A percentile compares a stretch with the other conserved stretches of the same genome.
Evolutionary conservation across 2,888 invertebrate genomes (phyloP).

Genomic region (Agonum fuliginosum): DNA sequence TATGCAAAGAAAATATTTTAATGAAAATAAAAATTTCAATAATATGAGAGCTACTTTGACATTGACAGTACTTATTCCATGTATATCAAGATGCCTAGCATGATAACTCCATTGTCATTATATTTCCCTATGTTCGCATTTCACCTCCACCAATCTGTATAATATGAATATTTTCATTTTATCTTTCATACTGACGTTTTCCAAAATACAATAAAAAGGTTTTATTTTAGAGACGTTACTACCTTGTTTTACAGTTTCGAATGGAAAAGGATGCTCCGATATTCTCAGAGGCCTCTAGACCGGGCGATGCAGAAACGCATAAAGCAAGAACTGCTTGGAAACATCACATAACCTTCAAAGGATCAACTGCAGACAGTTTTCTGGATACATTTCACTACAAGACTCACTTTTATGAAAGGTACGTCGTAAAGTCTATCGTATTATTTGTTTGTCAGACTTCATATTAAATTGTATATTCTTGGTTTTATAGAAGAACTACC

Average conservation of each 20-base stretch:
- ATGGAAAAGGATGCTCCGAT: background rate
- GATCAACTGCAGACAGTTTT: conserved; percentile 16
- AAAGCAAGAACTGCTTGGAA: conserved; percentile 21
- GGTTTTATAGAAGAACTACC: conserved; percentile 2
- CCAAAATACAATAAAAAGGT: no score
- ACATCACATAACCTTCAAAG: conserved; percentile 28
- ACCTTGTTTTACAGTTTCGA: conserved; percentile 6
- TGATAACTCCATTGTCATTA: no score
- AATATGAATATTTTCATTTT: no score
- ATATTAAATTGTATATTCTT: conserved; percentile 11
- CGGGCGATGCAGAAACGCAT: conserved; percentile 21
- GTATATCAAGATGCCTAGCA: no score
- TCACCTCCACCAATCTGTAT: no score
- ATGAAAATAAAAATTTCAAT: no score
- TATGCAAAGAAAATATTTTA: no score
- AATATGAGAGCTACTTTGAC: no score
- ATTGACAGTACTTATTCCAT: no score
- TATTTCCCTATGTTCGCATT: no score
- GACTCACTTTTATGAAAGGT: conserved; percentile 49
- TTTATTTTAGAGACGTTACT: no score
- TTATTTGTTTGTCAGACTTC: background rate
- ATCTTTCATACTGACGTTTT: no score
- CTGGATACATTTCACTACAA: conserved; percentile 11
- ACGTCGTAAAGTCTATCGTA: conserved; percentile 13
- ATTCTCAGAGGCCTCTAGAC: conserved; percentile 6